Evolutionary conservation across 2,888 invertebrate genomes (phyloP), one percentile per base, ranked within the genome.

Genomic region (Acheta domesticus): DNA sequence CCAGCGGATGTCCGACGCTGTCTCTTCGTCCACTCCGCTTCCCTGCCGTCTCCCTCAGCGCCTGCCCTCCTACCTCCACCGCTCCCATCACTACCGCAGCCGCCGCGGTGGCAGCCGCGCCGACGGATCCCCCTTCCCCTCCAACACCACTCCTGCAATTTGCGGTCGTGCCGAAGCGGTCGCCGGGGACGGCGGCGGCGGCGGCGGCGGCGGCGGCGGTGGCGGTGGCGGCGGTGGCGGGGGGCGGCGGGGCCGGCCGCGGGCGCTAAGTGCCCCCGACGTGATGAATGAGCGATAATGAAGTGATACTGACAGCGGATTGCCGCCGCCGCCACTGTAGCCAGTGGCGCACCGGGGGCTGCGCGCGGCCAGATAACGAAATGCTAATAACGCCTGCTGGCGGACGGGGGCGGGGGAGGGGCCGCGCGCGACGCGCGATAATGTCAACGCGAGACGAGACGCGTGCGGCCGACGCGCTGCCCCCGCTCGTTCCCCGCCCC

Each of bases 241-340:
- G 62, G 5, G n/a, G 62, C 5, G 14, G 62, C 4, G n/a, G 5
- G 62, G 16, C 16, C 16, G 62, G 14, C 62, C 62, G 62, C 62
- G 62, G n/a, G 62, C 62, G 62, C 62, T 62, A 62, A 62, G 62
- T 62, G 62, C n/a, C 62, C 62, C 62, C 62, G 62, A 62, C 62
- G 62, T 62, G 62, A 62, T 16, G 62, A 62, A 62, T 62, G 62
- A 62, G 62, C 62, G 62, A 62, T 62, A 62, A 62, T 62, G 62
- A 62, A 62, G 62, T 14, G 62, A 62, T 62, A 62, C 16, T 16
- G 62, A 62, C 62, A 62, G 62, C 62, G 62, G 62, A 62, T 62
- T 14, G 62, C 62, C 62, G 62, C 62, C 62, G 16, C 62, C 62
- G 8, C 62, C 62, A 14, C 62, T 62, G 62, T n/a, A 19, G 62